Base-by-base conservation (phyloP, 2,113 vertebrate species). In the Callithrix jacchus region DNA sequence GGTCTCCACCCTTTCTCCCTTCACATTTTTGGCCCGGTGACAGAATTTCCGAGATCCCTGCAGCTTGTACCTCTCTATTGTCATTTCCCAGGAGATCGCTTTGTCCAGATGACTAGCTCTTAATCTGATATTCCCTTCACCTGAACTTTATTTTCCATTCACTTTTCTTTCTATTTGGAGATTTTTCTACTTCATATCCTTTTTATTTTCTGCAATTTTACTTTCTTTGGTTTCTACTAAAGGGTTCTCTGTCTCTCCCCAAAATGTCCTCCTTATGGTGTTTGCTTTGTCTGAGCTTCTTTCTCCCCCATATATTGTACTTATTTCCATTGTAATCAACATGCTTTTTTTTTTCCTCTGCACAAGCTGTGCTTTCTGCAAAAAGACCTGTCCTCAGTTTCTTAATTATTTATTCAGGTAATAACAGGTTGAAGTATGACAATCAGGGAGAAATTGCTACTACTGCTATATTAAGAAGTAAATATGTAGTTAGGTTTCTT, bases 1-100 rank as follows among this genome's bases (percentile, higher is more conserved):
- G 8, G 9, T 16, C 1, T 56, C 1, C 37, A 2, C 6, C 1
- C 2, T 91, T 4, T 0, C 10, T 1, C 9, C 4, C 54, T 37
- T 49, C 40, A 4, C 1, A 1, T 35, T 54, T n/a, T 40, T 35
- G 30, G 17, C 40, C 32, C 27, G 16, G 8, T 45, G 47, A 27
- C 17, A 47, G 6, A 23, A 56, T 27, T 42, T 17, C 61, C 6
- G 4, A 9, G 21, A 14, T 9, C 17, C 16, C 2, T 23, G 5
- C 3, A 20, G 35, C 42, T 35, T 21, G 10, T 8, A 6, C 1
- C 2, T 13, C 37, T 47, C 49, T 30, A 21, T 2, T 16, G 30
- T 5, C 1, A 21, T 52, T 64, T 70, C 23, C 20, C 11, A 4
- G 25, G 17, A 25, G 17, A 20, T 6, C 32, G 61, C 83, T 45